Evolutionary conservation across 2,113 vertebrate species (phyloP), one percentile per base, ranked within the genome.

Genomic region (Trogon melanurus): DNA sequence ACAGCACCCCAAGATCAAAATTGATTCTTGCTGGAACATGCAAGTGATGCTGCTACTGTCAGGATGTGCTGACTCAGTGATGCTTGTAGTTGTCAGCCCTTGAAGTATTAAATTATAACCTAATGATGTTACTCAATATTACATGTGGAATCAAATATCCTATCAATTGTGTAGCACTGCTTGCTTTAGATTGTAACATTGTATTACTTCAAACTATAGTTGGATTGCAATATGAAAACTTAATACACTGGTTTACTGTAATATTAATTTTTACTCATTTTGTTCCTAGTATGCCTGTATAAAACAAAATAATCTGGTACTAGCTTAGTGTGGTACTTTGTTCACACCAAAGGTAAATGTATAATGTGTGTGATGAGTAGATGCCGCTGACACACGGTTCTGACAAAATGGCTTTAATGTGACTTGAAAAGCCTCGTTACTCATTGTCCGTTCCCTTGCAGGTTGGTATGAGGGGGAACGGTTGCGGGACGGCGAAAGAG

Each of bases 401-500:
- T 41, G 41, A 41, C 41, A 41, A 41, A 41, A 41, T 41, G 41
- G 41, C 41, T 41, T 41, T 41, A 41, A 11, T 41, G 41, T 41
- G 41, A 41, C 47, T 48, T 48, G 47, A 12, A 14, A 20, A 74
- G 20, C 69, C 53, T 32, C 53, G 32, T 87, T 21, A 41, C 22
- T 25, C 19, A 27, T 2, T 82, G 30, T 90, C 30, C 13, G 18
- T 45, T 72, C 13, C 29, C n/a, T 50, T 19, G 9, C 97, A 99
- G 99, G 99, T 10, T 99, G 99, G 99, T 99, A 98, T 23, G 99
- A 99, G 96, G 99, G 99, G 3, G 98, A 99, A 58, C 97, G 99
- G 3, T 95, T 99, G 82, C 98, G 99, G 26, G 99, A 99, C 1
- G 99, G 99, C 1, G 99, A 98, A 50, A 92, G 98, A 54, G 99